Evolutionary conservation across 2,113 vertebrate genomes (phyloP).

Genomic region (Urocynchramus pylzowi): DNA sequence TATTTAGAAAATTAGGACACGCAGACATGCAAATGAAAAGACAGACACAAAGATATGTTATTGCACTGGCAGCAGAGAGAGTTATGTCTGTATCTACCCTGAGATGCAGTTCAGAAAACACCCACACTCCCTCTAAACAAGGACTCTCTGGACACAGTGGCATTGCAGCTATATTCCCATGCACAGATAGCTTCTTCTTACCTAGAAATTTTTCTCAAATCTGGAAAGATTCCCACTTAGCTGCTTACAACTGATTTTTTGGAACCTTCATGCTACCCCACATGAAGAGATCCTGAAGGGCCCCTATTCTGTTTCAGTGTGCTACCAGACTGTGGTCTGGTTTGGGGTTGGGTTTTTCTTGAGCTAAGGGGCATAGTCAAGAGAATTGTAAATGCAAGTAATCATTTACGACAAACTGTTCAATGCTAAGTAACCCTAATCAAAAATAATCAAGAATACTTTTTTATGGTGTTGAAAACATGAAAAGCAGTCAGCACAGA

Average conservation of each 20-base stretch:
- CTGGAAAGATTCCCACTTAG: neutral
- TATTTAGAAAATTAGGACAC: neutral
- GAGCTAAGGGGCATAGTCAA: neutral
- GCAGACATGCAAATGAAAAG: neutral
- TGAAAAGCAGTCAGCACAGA: neutral
- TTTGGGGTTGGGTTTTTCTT: neutral
- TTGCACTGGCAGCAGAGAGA: neutral
- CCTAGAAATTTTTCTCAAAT: neutral
- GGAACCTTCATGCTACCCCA: neutral
- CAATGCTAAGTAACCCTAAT: neutral
- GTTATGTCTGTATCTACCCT: neutral
- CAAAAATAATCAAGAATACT: neutral
- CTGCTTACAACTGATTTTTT: neutral
- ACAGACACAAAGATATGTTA: neutral
- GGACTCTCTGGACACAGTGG: neutral
- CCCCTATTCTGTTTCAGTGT: neutral
- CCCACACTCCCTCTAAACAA: neutral
- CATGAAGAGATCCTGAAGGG: neutral
- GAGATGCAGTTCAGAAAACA: neutral
- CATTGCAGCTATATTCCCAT: neutral
- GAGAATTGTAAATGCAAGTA: neutral
- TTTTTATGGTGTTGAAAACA: neutral
- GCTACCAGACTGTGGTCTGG: neutral
- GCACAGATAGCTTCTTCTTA: neutral
- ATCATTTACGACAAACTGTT: neutral